phyloP scores from a whole-genome alignment of 2,888 invertebrate species.

The Allygus modestus region DNA sequence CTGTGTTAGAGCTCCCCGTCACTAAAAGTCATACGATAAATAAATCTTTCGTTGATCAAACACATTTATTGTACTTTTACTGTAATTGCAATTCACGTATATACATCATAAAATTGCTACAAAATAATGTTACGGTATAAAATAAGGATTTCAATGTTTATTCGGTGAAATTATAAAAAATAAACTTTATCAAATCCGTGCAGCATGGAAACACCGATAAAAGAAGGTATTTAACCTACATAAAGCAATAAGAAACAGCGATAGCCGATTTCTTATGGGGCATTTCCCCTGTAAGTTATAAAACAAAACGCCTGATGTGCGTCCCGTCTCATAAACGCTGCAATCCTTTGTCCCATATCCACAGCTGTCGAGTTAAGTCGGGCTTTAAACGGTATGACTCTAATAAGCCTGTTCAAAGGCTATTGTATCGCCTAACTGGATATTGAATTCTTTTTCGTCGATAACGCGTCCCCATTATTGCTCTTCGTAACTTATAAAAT shows the following conservation, averaged over 20 bases:
- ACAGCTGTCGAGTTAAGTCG: neutral
- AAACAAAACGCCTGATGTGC: neutral
- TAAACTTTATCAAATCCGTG: no score
- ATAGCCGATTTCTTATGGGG: neutral
- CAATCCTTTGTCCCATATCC: neutral
- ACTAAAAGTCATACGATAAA: no score
- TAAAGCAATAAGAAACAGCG: neutral
- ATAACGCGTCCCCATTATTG: constrained; percentile 15
- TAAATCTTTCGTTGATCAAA: no score
- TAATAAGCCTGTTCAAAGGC: constrained; percentile 41
- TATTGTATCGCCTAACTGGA: constrained; percentile 47
- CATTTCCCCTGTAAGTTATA: neutral
- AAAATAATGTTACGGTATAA: no score
- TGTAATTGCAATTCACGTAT: no score
- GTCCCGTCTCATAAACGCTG: neutral
- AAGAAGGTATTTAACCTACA: neutral
- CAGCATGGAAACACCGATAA: neutral
- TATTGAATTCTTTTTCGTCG: constrained; percentile 51
- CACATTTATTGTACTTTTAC: no score
- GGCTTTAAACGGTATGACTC: constrained; percentile 2
- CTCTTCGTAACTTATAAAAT: constrained; percentile 11
- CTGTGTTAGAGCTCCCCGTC: no score
- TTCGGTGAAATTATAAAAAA: no score
- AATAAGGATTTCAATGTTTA: no score
- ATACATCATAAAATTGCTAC: no score